A percentile compares a stretch with the other conserved stretches of the same genome.
phyloP scores from a whole-genome alignment of 2,113 vertebrate species.

The Tiliqua scincoides region DNA sequence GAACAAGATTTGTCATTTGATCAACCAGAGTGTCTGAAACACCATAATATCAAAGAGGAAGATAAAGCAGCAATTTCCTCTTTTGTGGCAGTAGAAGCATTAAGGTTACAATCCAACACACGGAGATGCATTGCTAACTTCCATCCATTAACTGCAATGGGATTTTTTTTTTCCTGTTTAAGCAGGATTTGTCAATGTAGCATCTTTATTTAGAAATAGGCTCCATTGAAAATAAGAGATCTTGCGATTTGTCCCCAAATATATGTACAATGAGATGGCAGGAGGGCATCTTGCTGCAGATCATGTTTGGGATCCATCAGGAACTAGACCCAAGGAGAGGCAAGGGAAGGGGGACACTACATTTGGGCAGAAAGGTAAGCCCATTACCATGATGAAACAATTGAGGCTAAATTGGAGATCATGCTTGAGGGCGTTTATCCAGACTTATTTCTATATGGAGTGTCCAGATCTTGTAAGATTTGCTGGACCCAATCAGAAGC shows the following conservation, averaged over 20 bases:
- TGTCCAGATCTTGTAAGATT: no score
- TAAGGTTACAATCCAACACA: background rate
- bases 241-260: background rate
- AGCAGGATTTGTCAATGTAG: background rate
- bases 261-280: background rate
- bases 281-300: background rate
- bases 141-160: background rate
- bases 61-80: constrained; percentile 39
- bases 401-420: no score
- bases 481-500: no score
- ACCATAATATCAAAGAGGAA: constrained; percentile 1
- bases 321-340: no score
- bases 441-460: no score
- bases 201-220: background rate
- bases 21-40: constrained; percentile 51
- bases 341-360: no score
- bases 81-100: constrained; percentile 30
- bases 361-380: no score
- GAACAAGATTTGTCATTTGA: constrained; percentile 55
- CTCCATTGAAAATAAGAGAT: background rate
- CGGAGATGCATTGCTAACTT: background rate
- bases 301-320: background rate
- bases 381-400: no score
- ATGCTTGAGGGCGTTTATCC: no score
- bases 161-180: background rate